A percentile compares a stretch with the other conserved stretches of the same genome.
Evolutionary conservation across 92 coral and sea anemone genomes (phyloP).

Genomic region (Chrysogorgia sp.): DNA sequence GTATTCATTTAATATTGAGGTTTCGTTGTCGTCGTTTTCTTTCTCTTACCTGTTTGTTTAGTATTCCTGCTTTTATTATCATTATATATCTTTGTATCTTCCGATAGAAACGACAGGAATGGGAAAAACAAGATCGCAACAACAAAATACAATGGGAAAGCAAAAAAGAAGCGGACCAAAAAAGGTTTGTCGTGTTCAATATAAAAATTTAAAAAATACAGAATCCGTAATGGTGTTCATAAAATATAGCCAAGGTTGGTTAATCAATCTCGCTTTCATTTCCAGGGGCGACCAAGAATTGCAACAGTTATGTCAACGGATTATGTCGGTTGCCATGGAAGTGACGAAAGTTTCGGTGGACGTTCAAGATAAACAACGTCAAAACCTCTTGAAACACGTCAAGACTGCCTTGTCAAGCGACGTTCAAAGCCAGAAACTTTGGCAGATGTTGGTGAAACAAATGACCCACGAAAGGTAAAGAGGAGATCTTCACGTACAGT

Average conservation of each 20-base stretch:
- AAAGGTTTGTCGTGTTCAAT: not conserved
- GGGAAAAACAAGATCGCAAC: constrained; percentile 37
- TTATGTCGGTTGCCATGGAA: constrained; percentile 73
- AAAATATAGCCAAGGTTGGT: no score
- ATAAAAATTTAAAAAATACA: no score
- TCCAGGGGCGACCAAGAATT: constrained; percentile 72
- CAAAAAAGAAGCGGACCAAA: constrained; percentile 29
- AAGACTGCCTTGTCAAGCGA: constrained; percentile 86
- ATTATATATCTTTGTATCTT: no score
- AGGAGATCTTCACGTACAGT: not conserved
- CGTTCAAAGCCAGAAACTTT: constrained; percentile 87
- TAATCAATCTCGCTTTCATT: no score
- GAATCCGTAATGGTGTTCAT: no score
- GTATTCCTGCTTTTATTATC: no score
- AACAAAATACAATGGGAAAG: constrained; percentile 37
- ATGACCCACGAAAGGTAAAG: constrained; percentile 88
- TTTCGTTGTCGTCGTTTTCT: no score
- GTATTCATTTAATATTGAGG: no score
- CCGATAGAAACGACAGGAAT: constrained; percentile 17
- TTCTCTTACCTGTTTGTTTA: no score
- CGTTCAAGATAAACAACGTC: constrained; percentile 90
- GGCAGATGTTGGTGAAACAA: constrained; percentile 89
- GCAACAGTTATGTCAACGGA: constrained; percentile 61
- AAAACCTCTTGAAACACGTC: constrained; percentile 86
- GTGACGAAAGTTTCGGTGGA: constrained; percentile 88